Percentiles rank a stretch among this genome's conserved stretches.
Conservation (phyloP, 2,888 invertebrate species). For the Ptychoptera contaminata region DNA sequence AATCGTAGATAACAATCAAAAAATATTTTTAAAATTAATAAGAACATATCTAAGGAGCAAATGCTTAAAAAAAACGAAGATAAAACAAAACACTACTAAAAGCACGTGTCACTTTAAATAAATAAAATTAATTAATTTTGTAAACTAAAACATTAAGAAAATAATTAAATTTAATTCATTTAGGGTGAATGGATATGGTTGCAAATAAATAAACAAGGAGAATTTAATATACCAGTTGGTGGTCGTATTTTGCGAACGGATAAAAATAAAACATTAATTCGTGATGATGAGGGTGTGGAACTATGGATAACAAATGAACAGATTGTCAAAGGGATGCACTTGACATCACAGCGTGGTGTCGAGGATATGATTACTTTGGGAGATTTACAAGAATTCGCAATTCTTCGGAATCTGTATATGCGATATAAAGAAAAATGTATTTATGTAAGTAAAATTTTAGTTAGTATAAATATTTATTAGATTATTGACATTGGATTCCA, state of each 20-base stretch:
- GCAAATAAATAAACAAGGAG: conserved; percentile 50
- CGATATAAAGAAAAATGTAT: conserved; percentile 78
- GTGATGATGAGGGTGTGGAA: conserved; percentile 73
- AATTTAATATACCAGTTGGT: conserved; percentile 75
- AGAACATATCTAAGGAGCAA: no score
- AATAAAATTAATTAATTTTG: no score
- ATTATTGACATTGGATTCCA: not conserved
- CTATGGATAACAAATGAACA: conserved; percentile 40
- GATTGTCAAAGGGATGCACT: conserved; percentile 54
- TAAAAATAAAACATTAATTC: conserved; percentile 56
- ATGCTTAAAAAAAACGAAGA: no score
- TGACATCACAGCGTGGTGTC: conserved; percentile 64
- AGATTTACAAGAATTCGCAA: conserved; percentile 88
- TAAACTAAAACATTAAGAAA: no score
- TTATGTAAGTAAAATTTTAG: conserved; percentile 52
- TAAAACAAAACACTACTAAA: no score
- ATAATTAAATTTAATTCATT: conserved; percentile 6
- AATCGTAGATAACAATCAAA: no score
- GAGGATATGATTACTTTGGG: conserved; percentile 94
- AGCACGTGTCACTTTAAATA: no score
- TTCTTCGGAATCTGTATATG: conserved; percentile 76
- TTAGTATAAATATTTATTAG: not conserved
- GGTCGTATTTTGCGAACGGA: conserved; percentile 66
- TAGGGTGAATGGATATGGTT: conserved; percentile 87
- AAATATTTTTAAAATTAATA: no score